These are phyloP conservation scores for Eupristina koningsbergeri DNA, from an alignment of 1,140 invertebrate genomes.

Conservation along the genomic window DNA sequence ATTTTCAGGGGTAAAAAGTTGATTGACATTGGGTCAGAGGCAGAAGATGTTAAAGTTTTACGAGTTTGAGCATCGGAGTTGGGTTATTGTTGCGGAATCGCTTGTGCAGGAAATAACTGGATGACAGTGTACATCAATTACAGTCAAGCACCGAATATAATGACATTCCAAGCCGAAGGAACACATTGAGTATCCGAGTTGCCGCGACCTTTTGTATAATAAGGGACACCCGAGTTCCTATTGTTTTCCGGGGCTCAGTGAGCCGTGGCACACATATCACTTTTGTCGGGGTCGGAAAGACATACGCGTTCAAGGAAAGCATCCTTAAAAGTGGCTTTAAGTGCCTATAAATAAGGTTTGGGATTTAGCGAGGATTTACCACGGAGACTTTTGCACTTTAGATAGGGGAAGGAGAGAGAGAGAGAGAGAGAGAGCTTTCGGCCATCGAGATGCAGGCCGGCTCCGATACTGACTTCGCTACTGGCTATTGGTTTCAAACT, in stretches of 20 bases:
- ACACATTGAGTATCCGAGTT: too few relatives aligned
- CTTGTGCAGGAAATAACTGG: too few relatives aligned
- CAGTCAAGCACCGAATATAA: too few relatives aligned
- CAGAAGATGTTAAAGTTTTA: too few relatives aligned
- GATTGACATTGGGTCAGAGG: too few relatives aligned
- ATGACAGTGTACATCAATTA: too few relatives aligned
- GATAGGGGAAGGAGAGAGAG: conserved; percentile 53
- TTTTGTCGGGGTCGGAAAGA: conserved; percentile 14
- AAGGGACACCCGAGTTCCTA: background rate
- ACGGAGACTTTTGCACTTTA: conserved; percentile 60
- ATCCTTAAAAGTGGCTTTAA: conserved; percentile 59
- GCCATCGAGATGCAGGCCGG: conserved; percentile 37
- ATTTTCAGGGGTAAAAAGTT: too few relatives aligned
- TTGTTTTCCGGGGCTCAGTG: conserved; percentile 1
- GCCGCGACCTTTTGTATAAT: background rate
- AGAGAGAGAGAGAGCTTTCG: too few relatives aligned
- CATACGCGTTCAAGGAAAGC: conserved; percentile 49
- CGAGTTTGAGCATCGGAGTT: too few relatives aligned
- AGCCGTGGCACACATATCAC: conserved; percentile 12
- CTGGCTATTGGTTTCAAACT: conserved; percentile 51
- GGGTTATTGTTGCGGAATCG: too few relatives aligned
- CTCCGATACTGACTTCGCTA: too few relatives aligned
- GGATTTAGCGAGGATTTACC: conserved; percentile 55
- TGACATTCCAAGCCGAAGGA: too few relatives aligned
- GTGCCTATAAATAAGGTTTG: conserved; percentile 60